phyloP scores from a whole-genome alignment of 2,113 vertebrate genomes.

The Ursus arctos region DNA sequence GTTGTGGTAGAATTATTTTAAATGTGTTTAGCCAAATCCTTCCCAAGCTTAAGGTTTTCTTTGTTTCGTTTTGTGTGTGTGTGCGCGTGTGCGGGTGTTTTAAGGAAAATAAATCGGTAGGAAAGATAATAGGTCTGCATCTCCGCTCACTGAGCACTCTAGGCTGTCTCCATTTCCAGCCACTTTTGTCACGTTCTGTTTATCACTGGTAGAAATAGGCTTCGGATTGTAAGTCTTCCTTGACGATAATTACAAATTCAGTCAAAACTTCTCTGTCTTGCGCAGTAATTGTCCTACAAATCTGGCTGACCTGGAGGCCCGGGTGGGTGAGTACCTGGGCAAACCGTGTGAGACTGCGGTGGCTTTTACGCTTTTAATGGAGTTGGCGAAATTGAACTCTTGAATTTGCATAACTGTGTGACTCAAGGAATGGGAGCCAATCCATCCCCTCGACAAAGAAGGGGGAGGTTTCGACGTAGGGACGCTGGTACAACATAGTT shows the following conservation, averaged over 20 bases:
- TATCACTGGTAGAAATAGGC: conserved; percentile 44
- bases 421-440: conserved; percentile 11
- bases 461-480: not conserved
- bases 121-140: conserved; percentile 57
- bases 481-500: not conserved
- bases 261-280: conserved; percentile 38
- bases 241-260: conserved; percentile 16
- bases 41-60: not conserved
- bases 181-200: conserved; percentile 49
- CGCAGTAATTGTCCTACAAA: conserved; percentile 30
- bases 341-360: conserved; percentile 42
- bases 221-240: conserved; percentile 45
- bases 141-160: conserved; percentile 4
- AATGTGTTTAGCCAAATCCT: conserved; percentile 66
- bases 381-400: conserved; percentile 18
- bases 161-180: not conserved
- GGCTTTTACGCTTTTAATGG: conserved; percentile 4
- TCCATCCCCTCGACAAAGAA: not conserved
- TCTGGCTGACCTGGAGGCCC: conserved; percentile 35
- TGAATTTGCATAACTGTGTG: conserved; percentile 30
- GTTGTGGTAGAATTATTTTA: conserved; percentile 64
- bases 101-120: conserved; percentile 29
- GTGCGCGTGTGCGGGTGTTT: not conserved
- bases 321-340: conserved; percentile 4
- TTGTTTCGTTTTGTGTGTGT: not conserved